phyloP scores from a whole-genome alignment of 2,888 invertebrate species.

The Phrixothrix hirtus region DNA sequence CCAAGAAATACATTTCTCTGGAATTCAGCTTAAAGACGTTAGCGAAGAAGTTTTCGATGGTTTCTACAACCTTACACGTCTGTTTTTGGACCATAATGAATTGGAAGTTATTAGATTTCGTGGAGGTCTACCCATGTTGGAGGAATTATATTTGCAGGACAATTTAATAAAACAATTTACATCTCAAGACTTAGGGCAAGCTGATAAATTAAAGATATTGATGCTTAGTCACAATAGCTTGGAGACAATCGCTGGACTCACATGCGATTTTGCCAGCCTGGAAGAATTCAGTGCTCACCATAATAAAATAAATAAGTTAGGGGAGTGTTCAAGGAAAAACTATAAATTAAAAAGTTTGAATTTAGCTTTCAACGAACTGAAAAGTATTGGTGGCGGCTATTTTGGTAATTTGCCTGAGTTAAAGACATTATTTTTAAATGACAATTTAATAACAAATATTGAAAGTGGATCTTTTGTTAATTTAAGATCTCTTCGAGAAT shows the following conservation, averaged over 20 bases:
- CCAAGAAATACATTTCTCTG: background rate
- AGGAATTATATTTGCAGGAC: conserved; percentile 46
- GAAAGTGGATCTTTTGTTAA: conserved; percentile 44
- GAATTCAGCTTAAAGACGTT: background rate
- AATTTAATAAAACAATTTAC: conserved; percentile 42
- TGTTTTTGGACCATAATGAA: background rate
- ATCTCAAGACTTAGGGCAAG: background rate
- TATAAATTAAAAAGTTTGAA: background rate
- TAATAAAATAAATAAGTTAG: conserved; percentile 50
- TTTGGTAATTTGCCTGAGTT: conserved; percentile 39
- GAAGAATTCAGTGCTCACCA: conserved; percentile 37
- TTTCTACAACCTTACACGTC: background rate
- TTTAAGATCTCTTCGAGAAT: background rate
- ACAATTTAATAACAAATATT: conserved; percentile 49
- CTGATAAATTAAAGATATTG: background rate
- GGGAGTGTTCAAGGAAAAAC: background rate
- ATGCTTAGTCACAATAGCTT: background rate
- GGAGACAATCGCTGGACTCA: background rate
- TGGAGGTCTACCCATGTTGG: conserved; percentile 44
- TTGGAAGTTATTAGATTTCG: conserved; percentile 49
- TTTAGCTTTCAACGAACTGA: background rate
- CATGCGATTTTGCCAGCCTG: background rate
- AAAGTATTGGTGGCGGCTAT: background rate
- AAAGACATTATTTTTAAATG: conserved; percentile 49
- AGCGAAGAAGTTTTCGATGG: background rate